Conservation (phyloP, 2,888 invertebrate genomes). For the Limenitis camilla region DNA sequence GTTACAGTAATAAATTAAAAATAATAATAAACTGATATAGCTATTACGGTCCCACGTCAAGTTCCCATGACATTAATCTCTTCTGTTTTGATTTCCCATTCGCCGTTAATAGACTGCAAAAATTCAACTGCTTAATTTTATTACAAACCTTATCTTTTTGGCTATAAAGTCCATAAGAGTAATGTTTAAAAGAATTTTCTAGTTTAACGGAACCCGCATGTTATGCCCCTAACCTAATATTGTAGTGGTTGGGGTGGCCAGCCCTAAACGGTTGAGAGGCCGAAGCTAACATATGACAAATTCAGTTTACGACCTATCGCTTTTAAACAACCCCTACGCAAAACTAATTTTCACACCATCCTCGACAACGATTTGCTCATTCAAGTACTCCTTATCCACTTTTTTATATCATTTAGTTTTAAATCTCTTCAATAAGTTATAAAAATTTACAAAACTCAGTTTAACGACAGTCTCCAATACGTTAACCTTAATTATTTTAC, state of each 20-base stretch:
- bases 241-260: slow-evolving; percentile 42
- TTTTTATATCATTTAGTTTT: too few relatives aligned
- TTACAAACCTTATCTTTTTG: slow-evolving; percentile 14
- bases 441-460: too few relatives aligned
- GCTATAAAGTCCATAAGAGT: slow-evolving; percentile 23
- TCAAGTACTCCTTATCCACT: background rate
- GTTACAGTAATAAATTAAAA: slow-evolving; percentile 14
- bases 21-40: slow-evolving; percentile 31
- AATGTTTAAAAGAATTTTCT: slow-evolving; percentile 38
- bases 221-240: slow-evolving; percentile 47
- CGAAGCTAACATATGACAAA: slow-evolving; percentile 36
- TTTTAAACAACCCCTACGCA: slow-evolving; percentile 11
- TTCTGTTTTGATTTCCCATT: slow-evolving; percentile 58
- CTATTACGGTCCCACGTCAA: slow-evolving; percentile 44
- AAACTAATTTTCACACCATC: slow-evolving; percentile 13
- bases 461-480: too few relatives aligned
- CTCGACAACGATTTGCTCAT: background rate
- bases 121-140: slow-evolving; percentile 27
- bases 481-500: too few relatives aligned
- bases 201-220: slow-evolving; percentile 54
- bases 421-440: too few relatives aligned
- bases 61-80: slow-evolving; percentile 66
- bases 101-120: slow-evolving; percentile 55
- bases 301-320: slow-evolving; percentile 25
- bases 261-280: slow-evolving; percentile 40